Percentiles rank a stretch among this genome's conserved stretches.
These are phyloP conservation scores for Zoanthus gigantus DNA, from an alignment of 92 coral and sea anemone species.

Conservation along the genomic window DNA sequence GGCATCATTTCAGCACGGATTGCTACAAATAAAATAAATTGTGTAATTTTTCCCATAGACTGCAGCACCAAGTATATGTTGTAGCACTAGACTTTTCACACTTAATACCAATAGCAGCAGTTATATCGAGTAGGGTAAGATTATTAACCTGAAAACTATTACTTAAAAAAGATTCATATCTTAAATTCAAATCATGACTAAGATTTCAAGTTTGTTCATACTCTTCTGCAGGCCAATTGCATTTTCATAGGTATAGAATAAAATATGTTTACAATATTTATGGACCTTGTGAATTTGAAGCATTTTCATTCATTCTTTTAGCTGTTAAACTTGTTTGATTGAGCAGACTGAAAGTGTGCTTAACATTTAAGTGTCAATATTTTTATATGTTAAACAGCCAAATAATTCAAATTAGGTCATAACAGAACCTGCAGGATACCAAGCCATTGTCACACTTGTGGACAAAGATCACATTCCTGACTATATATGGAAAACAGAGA, in stretches of 20 bases:
- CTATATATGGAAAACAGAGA: slow-evolving; percentile 22
- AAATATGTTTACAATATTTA: too few relatives aligned
- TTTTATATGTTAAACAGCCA: background rate
- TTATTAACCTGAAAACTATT: too few relatives aligned
- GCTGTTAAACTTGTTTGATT: too few relatives aligned
- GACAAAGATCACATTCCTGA: slow-evolving; percentile 18
- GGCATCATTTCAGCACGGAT: slow-evolving; percentile 70
- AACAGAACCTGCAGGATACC: slow-evolving; percentile 14
- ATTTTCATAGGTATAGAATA: too few relatives aligned
- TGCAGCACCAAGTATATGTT: slow-evolving; percentile 81
- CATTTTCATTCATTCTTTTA: too few relatives aligned
- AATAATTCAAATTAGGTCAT: slow-evolving; percentile 19
- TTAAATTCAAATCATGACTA: too few relatives aligned
- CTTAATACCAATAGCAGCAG: slow-evolving; percentile 68
- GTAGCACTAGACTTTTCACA: slow-evolving; percentile 91
- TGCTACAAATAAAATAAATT: slow-evolving; percentile 31
- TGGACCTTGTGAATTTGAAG: too few relatives aligned
- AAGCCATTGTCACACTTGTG: slow-evolving; percentile 30
- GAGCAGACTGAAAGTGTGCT: background rate
- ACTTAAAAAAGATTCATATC: too few relatives aligned
- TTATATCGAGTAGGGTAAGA: slow-evolving; percentile 25
- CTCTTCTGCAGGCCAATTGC: too few relatives aligned
- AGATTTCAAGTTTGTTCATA: too few relatives aligned
- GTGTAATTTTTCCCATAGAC: slow-evolving; percentile 51
- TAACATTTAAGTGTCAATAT: background rate